These are phyloP conservation scores for Galaxea fascicularis DNA, from an alignment of 92 coral and sea anemone species.

Conservation along the genomic window DNA sequence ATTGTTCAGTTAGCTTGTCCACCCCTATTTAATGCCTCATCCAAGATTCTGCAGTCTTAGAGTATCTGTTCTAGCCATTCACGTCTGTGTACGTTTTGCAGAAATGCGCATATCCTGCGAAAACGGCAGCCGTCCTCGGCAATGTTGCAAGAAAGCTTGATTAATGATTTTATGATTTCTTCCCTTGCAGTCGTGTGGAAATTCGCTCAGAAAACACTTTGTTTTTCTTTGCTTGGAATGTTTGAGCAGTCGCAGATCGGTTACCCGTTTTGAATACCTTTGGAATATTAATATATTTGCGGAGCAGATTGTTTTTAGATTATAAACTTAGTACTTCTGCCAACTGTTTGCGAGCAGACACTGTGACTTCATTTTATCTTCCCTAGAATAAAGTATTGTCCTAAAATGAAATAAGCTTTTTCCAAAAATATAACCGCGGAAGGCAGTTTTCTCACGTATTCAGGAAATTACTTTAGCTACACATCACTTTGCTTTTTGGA, in stretches of 20 bases:
- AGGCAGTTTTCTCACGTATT: neutral
- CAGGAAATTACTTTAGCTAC: slow-evolving; percentile 29
- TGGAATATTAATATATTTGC: neutral
- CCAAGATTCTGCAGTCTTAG: neutral
- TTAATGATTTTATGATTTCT: neutral
- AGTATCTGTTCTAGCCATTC: neutral
- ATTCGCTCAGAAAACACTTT: slow-evolving; percentile 20
- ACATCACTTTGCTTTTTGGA: slow-evolving; percentile 21
- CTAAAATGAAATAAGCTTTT: slow-evolving; percentile 24
- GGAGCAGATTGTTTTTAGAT: neutral
- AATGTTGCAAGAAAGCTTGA: slow-evolving; percentile 21
- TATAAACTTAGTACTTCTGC: neutral
- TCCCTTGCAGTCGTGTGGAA: neutral
- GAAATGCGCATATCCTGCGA: too few relatives aligned
- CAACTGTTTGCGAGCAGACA: neutral
- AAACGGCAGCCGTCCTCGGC: slow-evolving; percentile 22
- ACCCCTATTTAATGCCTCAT: neutral
- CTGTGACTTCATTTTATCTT: neutral
- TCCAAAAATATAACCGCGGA: neutral
- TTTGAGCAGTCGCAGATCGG: neutral
- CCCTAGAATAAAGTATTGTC: neutral
- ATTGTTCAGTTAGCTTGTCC: neutral
- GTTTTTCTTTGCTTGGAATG: neutral
- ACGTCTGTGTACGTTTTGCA: too few relatives aligned
- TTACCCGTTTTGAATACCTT: neutral